Evolutionary conservation across 2,888 invertebrate species (phyloP).

Genomic region (Drosophila nr. perissopoda): DNA sequence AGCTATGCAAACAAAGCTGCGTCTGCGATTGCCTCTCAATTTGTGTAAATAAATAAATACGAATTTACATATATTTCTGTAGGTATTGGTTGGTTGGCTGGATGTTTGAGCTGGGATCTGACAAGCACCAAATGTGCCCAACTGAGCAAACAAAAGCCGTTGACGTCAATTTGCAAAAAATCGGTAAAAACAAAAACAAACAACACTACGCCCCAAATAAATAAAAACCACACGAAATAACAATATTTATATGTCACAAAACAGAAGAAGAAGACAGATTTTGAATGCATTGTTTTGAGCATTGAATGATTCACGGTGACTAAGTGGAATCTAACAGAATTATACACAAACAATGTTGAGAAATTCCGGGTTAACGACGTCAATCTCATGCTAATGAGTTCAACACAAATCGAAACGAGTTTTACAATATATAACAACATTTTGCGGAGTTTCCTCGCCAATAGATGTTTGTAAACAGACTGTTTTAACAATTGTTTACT

Average conservation of each 20-base stretch:
- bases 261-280: constrained; percentile 7
- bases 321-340: constrained; percentile 42
- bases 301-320: constrained; percentile 54
- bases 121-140: constrained; percentile 38
- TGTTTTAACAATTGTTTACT: constrained; percentile 51
- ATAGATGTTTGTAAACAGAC: constrained; percentile 41
- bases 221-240: constrained; percentile 19
- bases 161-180: constrained; percentile 67
- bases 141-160: constrained; percentile 33
- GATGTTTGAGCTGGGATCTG: constrained; percentile 9
- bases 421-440: constrained; percentile 29
- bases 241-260: background rate
- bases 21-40: constrained; percentile 59
- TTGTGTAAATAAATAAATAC: constrained; percentile 51
- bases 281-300: constrained; percentile 30
- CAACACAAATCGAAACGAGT: constrained; percentile 51
- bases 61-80: constrained; percentile 11
- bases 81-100: constrained; percentile 8
- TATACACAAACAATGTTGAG: constrained; percentile 11
- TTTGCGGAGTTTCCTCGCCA: constrained; percentile 60
- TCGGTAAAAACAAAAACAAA: constrained; percentile 39
- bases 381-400: constrained; percentile 68
- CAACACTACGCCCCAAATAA: constrained; percentile 33
- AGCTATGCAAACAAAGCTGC: constrained; percentile 75
- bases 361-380: constrained; percentile 41